phyloP scores from a whole-genome alignment of 2,888 invertebrate genomes.

The Archips xylosteana region DNA sequence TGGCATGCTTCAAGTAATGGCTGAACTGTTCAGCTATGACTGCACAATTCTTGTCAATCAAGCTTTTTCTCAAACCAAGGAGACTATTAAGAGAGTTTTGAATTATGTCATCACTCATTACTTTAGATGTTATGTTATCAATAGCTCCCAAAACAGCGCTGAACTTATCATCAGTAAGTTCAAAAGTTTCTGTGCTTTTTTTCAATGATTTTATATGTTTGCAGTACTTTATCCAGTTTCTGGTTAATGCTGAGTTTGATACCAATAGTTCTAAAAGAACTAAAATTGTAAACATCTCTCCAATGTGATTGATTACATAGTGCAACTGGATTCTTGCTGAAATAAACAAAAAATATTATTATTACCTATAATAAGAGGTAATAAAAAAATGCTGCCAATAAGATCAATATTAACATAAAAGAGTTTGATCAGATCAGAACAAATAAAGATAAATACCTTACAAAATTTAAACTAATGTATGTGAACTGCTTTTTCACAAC shows the following conservation, averaged over 20 bases:
- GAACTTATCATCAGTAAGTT: slow-evolving; percentile 86
- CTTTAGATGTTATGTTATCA: slow-evolving; percentile 87
- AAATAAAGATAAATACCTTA: no score
- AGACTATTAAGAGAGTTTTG: slow-evolving; percentile 82
- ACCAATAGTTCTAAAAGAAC: slow-evolving; percentile 88
- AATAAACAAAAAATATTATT: slow-evolving; percentile 45
- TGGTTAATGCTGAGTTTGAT: slow-evolving; percentile 66
- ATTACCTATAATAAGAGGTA: no score
- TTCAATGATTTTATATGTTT: slow-evolving; percentile 89
- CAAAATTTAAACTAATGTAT: no score
- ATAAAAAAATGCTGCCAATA: no score
- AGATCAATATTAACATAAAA: no score
- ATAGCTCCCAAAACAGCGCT: slow-evolving; percentile 89
- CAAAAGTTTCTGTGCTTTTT: slow-evolving; percentile 87
- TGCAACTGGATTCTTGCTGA: slow-evolving; percentile 79
- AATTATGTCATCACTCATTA: slow-evolving; percentile 90
- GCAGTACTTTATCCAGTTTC: slow-evolving; percentile 92
- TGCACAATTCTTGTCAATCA: slow-evolving; percentile 77
- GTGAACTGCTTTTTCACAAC: no score
- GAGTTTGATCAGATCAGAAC: no score
- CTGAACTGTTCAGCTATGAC: slow-evolving; percentile 87
- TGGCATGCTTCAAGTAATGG: slow-evolving; percentile 87
- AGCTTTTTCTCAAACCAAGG: slow-evolving; percentile 71
- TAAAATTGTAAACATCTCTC: slow-evolving; percentile 88
- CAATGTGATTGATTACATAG: slow-evolving; percentile 84